Conservation (phyloP, 2,113 vertebrate genomes). For the Pao palembangensis region DNA sequence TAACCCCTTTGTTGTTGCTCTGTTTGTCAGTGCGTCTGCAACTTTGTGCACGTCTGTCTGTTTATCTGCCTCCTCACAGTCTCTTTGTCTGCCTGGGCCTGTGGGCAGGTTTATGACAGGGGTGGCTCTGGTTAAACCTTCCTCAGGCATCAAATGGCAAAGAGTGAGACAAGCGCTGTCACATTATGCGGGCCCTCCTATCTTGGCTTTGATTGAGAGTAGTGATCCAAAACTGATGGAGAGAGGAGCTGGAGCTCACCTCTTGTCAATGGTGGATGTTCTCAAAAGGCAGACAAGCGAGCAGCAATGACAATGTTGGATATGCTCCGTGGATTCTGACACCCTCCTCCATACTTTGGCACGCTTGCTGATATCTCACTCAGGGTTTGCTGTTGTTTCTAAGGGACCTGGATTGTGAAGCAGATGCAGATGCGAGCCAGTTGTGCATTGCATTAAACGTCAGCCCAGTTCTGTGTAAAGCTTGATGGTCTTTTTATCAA, state of each 20-base stretch:
- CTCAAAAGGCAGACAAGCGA: constrained; percentile 63
- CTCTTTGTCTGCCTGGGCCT: constrained; percentile 61
- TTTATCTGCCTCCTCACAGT: constrained; percentile 46
- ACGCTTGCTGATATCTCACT: constrained; percentile 67
- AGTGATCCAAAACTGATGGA: constrained; percentile 81
- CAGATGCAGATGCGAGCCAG: neutral
- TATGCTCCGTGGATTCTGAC: constrained; percentile 70
- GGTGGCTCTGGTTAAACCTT: constrained; percentile 54
- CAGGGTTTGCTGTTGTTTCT: constrained; percentile 55
- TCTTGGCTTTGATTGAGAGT: constrained; percentile 75
- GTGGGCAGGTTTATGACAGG: constrained; percentile 63
- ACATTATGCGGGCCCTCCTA: constrained; percentile 71
- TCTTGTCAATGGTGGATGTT: constrained; percentile 64
- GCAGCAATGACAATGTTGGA: constrained; percentile 74
- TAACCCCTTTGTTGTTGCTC: constrained; percentile 20
- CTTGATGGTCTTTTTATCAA: neutral
- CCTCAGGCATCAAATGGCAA: constrained; percentile 61
- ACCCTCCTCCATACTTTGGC: constrained; percentile 60
- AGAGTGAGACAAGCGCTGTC: constrained; percentile 71
- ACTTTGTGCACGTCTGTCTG: constrained; percentile 36
- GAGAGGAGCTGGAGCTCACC: constrained; percentile 66
- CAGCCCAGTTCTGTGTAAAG: neutral
- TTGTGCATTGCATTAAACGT: neutral
- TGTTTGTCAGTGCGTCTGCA: constrained; percentile 46
- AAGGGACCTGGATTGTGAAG: constrained; percentile 24